These are phyloP conservation scores for Medauroidea extradentata DNA, from an alignment of 1,140 invertebrate species.

Conservation along the genomic window DNA sequence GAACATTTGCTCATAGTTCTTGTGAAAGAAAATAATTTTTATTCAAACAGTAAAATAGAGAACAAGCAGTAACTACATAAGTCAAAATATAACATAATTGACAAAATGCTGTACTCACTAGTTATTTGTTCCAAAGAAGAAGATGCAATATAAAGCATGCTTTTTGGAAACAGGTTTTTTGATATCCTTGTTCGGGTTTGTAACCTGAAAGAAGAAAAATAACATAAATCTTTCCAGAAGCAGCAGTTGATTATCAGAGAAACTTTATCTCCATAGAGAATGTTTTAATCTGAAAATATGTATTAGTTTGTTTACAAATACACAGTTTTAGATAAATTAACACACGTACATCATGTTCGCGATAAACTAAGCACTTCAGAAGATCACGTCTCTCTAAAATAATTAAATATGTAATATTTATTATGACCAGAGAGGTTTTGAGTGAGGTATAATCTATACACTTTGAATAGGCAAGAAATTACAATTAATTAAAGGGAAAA, in stretches of 20 bases:
- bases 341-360: neutral
- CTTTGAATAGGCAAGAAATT: no score
- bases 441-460: no score
- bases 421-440: no score
- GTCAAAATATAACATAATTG: neutral
- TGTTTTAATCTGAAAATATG: no score
- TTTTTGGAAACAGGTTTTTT: conserved; percentile 60
- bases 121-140: conserved; percentile 90
- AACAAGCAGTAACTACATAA: neutral
- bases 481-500: no score
- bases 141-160: conserved; percentile 73
- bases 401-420: no score
- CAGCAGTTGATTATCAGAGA: neutral
- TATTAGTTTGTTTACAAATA: no score
- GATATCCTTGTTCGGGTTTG: conserved; percentile 58
- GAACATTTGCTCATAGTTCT: neutral
- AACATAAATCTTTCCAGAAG: neutral
- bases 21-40: neutral
- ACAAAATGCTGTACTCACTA: conserved; percentile 91
- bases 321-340: neutral
- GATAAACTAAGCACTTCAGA: neutral
- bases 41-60: neutral
- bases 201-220: conserved; percentile 56
- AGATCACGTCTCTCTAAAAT: neutral
- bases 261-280: neutral